Percentiles rank a stretch among this genome's conserved stretches.
Evolutionary conservation across 1,140 invertebrate genomes (phyloP).

Genomic region (Pissodes strobi): DNA sequence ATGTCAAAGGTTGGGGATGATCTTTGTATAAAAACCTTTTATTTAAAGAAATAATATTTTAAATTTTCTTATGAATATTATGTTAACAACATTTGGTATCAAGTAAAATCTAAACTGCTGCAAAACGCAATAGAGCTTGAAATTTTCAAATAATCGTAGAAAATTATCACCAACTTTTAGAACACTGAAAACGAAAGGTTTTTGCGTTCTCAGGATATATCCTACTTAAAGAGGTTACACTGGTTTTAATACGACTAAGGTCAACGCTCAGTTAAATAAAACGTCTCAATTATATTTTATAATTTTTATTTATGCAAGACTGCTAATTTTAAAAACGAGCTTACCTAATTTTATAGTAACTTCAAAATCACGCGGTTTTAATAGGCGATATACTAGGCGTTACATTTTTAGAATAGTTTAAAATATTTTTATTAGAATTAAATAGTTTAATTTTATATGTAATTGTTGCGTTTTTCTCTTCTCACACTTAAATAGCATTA

Average conservation of each 20-base stretch:
- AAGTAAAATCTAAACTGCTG: too few relatives aligned
- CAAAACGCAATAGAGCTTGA: too few relatives aligned
- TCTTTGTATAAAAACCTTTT: too few relatives aligned
- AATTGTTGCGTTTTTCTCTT: slow-evolving; percentile 27
- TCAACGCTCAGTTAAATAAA: slow-evolving; percentile 21
- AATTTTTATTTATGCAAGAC: slow-evolving; percentile 39
- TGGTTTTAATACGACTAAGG: not conserved
- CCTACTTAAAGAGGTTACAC: too few relatives aligned
- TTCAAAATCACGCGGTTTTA: slow-evolving; percentile 18
- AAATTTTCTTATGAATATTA: too few relatives aligned
- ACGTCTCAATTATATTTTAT: slow-evolving; percentile 14
- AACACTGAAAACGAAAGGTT: too few relatives aligned
- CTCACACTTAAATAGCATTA: slow-evolving; percentile 27
- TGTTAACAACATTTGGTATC: too few relatives aligned
- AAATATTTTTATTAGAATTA: slow-evolving; percentile 20
- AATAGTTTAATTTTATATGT: slow-evolving; percentile 35
- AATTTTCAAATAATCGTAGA: too few relatives aligned
- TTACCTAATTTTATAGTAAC: slow-evolving; percentile 26
- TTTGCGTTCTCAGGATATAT: too few relatives aligned
- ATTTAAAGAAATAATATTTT: too few relatives aligned
- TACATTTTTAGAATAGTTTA: slow-evolving; percentile 23
- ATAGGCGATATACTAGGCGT: slow-evolving; percentile 12
- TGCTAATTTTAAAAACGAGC: slow-evolving; percentile 45
- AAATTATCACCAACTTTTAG: too few relatives aligned
- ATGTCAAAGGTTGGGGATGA: too few relatives aligned